Base-by-base conservation (phyloP, 2,797 vertebrate species). In the Anolis apletophallus region DNA sequence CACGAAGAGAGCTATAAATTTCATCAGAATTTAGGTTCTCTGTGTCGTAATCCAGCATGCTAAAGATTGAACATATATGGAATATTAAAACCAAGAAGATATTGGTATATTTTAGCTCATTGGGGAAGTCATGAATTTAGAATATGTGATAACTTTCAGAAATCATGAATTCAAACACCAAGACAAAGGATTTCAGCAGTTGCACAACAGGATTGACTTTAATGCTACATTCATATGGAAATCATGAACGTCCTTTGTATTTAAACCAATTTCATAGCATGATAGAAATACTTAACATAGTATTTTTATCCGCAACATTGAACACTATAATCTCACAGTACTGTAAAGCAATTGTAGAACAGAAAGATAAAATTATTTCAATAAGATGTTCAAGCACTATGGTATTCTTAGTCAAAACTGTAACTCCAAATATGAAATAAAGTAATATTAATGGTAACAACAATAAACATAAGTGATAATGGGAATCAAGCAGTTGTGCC, bases 11-110 rank as follows among this genome's bases (percentile, higher is more conserved):
- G 95, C 98, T 99, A 96, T 99, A 99, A 96, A 99, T 99, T 96
- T 99, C 98, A 83, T 99, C 98, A 2, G 98, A 98, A 95, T 99
- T 99, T 97, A 99, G 97, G 96, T 99, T 99, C 96, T 99, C 98
- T 1, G 98, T 99, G 95, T 99, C 98, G 78, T 99, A 99, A 95
- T 99, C 98, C 97, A 98, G 97, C 98, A 99, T 97, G 97, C 98
- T 99, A 88, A 93, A 95, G 95, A 94, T 26, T 61, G 94, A 95
- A 95, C 59, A 91, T 34, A 95, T 73, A 89, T 82, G 83, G 93
- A 93, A 92, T 72, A 85, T 95, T 94, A 94, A 94, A 87, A 54
- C 85, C 91, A 87, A 88, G 80, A 0, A 36, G 74, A 1, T 26
- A 75, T 90, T 79, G 59, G 0, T 83, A 34, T 64, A 92, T 61